A percentile compares a stretch with the other conserved stretches of the same genome.
Conservation (phyloP, 1,140 invertebrate genomes). For the Cataglyphis hispanica region DNA sequence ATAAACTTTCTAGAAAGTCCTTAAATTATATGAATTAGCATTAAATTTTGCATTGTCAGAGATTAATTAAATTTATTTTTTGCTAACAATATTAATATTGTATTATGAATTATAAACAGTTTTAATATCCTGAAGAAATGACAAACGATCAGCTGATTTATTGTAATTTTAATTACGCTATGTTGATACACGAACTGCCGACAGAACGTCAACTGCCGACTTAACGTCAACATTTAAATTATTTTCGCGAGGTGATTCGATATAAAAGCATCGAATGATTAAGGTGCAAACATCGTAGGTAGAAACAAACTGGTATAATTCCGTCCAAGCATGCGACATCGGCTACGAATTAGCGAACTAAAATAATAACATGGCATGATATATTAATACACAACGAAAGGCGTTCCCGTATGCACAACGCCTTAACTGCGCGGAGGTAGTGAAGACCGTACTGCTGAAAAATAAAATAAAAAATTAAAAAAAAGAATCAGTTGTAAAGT, state of each 20-base stretch:
- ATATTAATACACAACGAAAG: conserved; percentile 63
- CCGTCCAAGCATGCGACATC: conserved; percentile 53
- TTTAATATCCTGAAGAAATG: neutral
- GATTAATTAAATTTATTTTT: neutral
- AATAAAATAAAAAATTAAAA: conserved; percentile 76
- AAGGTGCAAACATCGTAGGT: conserved; percentile 46
- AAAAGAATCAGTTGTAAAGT: conserved; percentile 85
- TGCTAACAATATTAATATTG: neutral
- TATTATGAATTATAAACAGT: neutral
- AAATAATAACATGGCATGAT: conserved; percentile 56
- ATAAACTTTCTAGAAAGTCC: neutral
- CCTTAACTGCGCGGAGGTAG: conserved; percentile 32
- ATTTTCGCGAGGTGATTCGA: conserved; percentile 6
- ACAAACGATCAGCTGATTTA: neutral
- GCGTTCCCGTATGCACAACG: conserved; percentile 62
- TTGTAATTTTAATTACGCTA: neutral
- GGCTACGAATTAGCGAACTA: conserved; percentile 35
- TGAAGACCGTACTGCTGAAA: conserved; percentile 63
- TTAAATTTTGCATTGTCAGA: neutral
- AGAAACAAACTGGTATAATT: conserved; percentile 46
- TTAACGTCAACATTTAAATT: conserved; percentile 34
- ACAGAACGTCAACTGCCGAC: no score
- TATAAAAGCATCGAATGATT: conserved; percentile 52
- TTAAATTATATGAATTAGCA: neutral
- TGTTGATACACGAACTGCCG: neutral